Base-by-base conservation (phyloP, 2,113 vertebrate species). In the Siphamia tubifer region DNA sequence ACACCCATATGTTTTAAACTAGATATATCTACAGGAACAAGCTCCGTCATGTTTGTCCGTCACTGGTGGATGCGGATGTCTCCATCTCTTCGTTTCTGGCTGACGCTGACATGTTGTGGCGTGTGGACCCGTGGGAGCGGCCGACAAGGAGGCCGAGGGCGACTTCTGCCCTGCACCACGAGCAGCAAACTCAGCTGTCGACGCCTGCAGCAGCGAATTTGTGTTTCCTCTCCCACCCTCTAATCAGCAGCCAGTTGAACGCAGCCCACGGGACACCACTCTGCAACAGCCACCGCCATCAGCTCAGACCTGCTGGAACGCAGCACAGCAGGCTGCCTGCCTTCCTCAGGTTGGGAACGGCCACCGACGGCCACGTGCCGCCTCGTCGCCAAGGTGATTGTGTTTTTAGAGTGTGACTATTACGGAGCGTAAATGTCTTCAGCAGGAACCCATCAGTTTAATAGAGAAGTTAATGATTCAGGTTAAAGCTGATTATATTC, bases 51-150 rank as follows among this genome's bases (percentile, higher is more conserved):
- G 30, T 42, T 20, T 38, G 34, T 30, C 55, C 10, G 5, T 51
- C 13, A 31, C 40, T 1, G 11, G 21, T 31, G 28, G 24, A 15
- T 38, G 6, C 20, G 24, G 44, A 45, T 56, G 15, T 42, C 74
- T 47, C 40, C 38, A 23, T 12, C 11, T 9, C 49, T n/a, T n/a
- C n/a, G n/a, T n/a, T n/a, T n/a, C 25, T 10, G 0, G 53, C 25
- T 81, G 79, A 85, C 0, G 71, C 34, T 78, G 74, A 83, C 35
- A 2, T 4, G 63, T 3, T 51, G 52, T 76, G 79, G 56, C 77
- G 34, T 68, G 38, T 13, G 0, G 31, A 51, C 69, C 79, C 28
- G 25, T 1, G 9, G 57, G 75, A 66, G 55, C 27, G 25, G 64
- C 74, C 65, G 0, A 19, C 58, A 60, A 40, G n/a, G 12, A 10